Evolutionary conservation across 2,888 invertebrate species (phyloP), one percentile per base, ranked within the genome.

Genomic region (Coenonympha glycerion): DNA sequence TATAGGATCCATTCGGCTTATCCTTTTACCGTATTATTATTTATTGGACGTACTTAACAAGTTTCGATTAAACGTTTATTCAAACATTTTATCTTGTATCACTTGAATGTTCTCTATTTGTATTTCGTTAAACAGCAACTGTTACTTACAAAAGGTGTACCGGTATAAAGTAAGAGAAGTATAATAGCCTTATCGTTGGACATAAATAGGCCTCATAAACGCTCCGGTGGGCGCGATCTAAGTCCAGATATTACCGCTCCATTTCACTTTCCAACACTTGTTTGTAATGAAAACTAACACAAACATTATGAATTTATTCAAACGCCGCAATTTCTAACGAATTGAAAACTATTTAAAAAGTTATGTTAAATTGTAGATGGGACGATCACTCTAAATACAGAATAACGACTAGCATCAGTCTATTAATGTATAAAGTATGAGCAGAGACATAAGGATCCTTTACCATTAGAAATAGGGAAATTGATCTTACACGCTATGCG

Each of bases 231-330:
- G 55, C 51, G 45, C 55, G 58, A 57, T 59, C 49, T 50, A 30
- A 50, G 49, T 57, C 50, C 42, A 53, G 55, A 58, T 55, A 55
- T 50, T 53, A 45, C 47, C 54, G 52, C 22, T 47, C 49, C 54
- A 55, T 57, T 57, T 58, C 57, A 56, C 57, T 60, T 55, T 60
- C 55, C 34, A 57, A 56, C 54, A 54, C 51, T 51, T 41, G 36
- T 33, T 15, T 33, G 16, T 50, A 39, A 42, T 47, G 19, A n/a
- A 28, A 30, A 39, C 31, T 15, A 34, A 36, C 33, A 50, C 51
- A 41, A 41, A 24, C 22, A 22, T 24, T 9, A 24, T 16, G 31
- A 15, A 31, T 15, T 13, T 26, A 26, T 26, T 15, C n/a, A 15
- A 6, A 6, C 13, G 16, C 13, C 6, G 31, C 6, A 3, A 31